Percentiles rank a stretch among this genome's conserved stretches.
Conservation (phyloP, 2,113 vertebrate species). For the Verasper variegatus region DNA sequence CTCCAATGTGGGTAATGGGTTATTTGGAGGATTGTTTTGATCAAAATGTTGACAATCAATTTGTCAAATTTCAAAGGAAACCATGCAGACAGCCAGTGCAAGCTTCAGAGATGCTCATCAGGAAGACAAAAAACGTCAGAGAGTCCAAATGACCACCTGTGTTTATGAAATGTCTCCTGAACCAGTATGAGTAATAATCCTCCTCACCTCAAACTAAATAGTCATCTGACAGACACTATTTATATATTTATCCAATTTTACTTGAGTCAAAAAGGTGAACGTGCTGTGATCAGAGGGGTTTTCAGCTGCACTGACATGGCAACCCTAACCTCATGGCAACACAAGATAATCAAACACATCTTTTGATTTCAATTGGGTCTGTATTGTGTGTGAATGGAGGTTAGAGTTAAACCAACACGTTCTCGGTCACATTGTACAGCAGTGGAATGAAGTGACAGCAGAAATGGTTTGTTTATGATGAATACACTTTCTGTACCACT, state of each 20-base stretch:
- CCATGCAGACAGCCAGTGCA: not conserved
- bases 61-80: too few species aligned
- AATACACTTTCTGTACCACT: constrained; percentile 51
- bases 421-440: constrained; percentile 16
- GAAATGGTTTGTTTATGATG: constrained; percentile 28
- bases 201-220: too few species aligned
- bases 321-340: not conserved
- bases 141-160: not conserved
- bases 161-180: not conserved
- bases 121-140: not conserved
- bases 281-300: not conserved
- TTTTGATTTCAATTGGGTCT: constrained; percentile 53
- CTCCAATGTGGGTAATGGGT: too few species aligned
- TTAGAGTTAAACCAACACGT: constrained; percentile 27
- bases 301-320: not conserved
- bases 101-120: not conserved
- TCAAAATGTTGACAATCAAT: too few species aligned
- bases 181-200: too few species aligned
- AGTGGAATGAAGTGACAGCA: constrained; percentile 30
- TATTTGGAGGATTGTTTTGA: too few species aligned
- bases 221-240: not conserved
- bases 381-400: constrained; percentile 32
- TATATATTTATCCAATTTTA: not conserved
- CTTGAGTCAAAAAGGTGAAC: not conserved
- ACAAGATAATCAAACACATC: constrained; percentile 34